Base-by-base conservation (phyloP, 37 sponge, comb jelly and placozoan genomes). In the Lycopodina hypogea region DNA sequence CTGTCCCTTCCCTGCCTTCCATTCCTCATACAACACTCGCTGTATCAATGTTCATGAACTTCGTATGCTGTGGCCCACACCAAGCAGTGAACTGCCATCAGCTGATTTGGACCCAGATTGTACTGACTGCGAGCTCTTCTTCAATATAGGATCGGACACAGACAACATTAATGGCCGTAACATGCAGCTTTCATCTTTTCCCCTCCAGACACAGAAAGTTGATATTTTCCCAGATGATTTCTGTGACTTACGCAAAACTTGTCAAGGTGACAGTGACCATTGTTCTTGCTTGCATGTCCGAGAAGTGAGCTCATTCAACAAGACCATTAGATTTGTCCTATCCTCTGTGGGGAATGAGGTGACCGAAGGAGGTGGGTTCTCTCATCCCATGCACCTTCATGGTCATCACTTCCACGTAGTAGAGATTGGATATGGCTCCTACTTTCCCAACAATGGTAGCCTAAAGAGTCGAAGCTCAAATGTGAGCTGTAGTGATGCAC, bases 311-410 rank as follows among this genome's bases (percentile, higher is more conserved):
- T 68, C 80, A 24, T 79, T 36, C 34, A 67, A 67, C 26, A 55
- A 79, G 58, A 79, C 80, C 0, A 68, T 79, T 37, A 69, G 80
- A 26, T 69, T 79, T 37, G 59, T 79, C 15, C 51, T 79, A 24
- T 68, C 56, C 34, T 29, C 69, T 38, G 55, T 79, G 18, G 80
- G 80, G 11, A n/a, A 45, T 11, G 68, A 79, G 3, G 53, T 68
- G 0, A 3, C n/a, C 28, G 58, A 79, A 56, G 75, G 75, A 1
- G 34, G 21, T 18, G 70, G 35, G 0, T 74, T 32, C 51, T 21
- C 83, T 50, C 92, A 91, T 36, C 92, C 92, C 29, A 40, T 91
- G 36, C 92, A 91, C 38, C 58, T 91, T 4, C 92, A 91, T 29
- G 92, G 92, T 1, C 84, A 87, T 42, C 50, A 72, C 35, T 91